Evolutionary conservation across 2,113 vertebrate species (phyloP).

Genomic region (Meles meles): DNA sequence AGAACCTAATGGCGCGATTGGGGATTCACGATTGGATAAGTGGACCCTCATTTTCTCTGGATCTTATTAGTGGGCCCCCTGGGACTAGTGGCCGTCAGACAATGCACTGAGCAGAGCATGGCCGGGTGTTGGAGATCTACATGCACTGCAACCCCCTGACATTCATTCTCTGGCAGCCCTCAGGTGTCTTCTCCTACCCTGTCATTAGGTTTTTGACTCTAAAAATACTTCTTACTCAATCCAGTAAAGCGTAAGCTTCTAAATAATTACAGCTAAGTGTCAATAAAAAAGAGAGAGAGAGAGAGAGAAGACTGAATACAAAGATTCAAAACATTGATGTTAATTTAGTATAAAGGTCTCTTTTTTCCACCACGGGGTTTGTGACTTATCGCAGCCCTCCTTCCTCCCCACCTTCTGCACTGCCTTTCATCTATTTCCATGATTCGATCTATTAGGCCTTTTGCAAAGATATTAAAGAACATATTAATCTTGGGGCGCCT

Average conservation of each 20-base stretch:
- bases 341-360: constrained; percentile 41
- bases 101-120: not conserved
- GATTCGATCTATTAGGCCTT: constrained; percentile 41
- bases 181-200: not conserved
- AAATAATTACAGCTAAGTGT: constrained; percentile 45
- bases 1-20: not conserved
- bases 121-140: not conserved
- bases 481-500: not conserved
- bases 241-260: not conserved
- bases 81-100: not conserved
- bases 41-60: not conserved
- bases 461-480: constrained; percentile 54
- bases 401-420: not conserved
- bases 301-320: not conserved
- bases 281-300: not conserved
- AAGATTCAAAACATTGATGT: constrained; percentile 10
- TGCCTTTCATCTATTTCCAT: constrained; percentile 41
- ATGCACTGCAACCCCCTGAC: not conserved
- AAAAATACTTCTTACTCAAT: constrained; percentile 35
- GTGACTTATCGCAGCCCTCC: not conserved
- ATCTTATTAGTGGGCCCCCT: not conserved
- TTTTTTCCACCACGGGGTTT: not conserved
- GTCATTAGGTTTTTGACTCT: constrained; percentile 18
- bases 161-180: not conserved
- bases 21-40: not conserved